phyloP scores from a whole-genome alignment of 1,140 invertebrate genomes.

The Orchesella cincta region DNA sequence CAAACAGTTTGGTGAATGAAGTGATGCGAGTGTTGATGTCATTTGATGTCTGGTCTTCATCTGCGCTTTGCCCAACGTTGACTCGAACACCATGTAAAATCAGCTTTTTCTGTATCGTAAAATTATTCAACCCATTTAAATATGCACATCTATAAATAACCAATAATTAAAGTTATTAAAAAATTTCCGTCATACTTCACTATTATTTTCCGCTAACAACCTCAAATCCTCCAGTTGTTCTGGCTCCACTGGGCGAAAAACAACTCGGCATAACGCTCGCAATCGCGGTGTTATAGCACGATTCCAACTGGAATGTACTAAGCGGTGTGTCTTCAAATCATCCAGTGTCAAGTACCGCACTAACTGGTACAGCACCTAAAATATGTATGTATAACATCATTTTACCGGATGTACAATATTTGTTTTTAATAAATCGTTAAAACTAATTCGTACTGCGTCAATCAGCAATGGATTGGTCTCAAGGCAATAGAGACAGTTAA shows the following conservation, averaged over 20 bases:
- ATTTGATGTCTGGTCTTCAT: too few species aligned
- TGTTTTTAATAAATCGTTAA: background rate
- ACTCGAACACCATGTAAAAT: too few species aligned
- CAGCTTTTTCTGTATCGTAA: too few species aligned
- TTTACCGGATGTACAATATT: background rate
- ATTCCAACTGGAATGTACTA: conserved; percentile 6
- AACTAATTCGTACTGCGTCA: background rate
- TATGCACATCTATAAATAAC: too few species aligned
- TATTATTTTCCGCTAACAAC: background rate
- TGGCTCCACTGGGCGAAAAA: background rate
- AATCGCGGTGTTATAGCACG: conserved; percentile 7
- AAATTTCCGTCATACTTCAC: too few species aligned
- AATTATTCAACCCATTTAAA: too few species aligned
- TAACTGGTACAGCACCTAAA: conserved; percentile 10
- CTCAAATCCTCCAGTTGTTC: background rate
- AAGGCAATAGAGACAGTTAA: background rate
- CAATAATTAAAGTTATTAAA: too few species aligned
- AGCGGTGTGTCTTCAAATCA: background rate
- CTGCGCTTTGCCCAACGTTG: too few species aligned
- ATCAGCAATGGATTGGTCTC: conserved; percentile 13
- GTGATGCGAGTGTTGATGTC: background rate
- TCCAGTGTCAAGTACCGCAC: background rate
- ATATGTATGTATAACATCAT: too few species aligned
- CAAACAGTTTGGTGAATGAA: background rate
- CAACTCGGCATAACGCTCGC: background rate